Evolutionary conservation across 2,113 vertebrate species (phyloP), one percentile per base, ranked within the genome.

Genomic region (Rallus limicola): DNA sequence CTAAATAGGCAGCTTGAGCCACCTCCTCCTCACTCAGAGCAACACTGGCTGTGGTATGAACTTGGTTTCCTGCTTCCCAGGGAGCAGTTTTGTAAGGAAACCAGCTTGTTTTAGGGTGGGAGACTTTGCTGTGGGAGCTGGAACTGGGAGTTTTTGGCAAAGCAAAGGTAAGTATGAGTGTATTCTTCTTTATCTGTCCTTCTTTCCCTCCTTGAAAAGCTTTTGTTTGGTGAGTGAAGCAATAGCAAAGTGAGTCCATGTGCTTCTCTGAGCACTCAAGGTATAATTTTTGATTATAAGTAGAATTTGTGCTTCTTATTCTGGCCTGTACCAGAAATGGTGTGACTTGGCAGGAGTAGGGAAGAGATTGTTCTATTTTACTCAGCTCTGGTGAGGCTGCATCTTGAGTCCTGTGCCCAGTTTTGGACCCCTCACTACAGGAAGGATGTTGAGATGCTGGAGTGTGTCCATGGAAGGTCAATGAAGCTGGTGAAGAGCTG

Each of bases 11-110:
- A 55, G 33, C 18, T 28, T n/a, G 63, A 20, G 13, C 3, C 29
- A 60, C 20, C 16, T 77, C 10, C 18, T n/a, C 7, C 31, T 64
- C 29, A 0, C 11, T 46, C 29, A 6, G 25, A 56, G 59, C 5
- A 10, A 0, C 0, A 0, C 24, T 3, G 7, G 17, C 21, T 3
- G 0, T 3, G 25, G 16, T 0, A 2, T 0, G 0, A 0, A 0
- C 13, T 56, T 20, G 8, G 3, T 11, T 82, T 42, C 33, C 9
- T 7, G 19, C 4, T 81, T 11, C 4, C 3, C 18, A 33, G 7
- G 36, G 33, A 71, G 58, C 4, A 8, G 5, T 11, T 64, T 48
- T 25, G 17, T 31, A 4, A 6, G 3, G 6, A 48, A 63, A 13
- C 2, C n/a, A 11, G 5, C 3, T 68, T 20, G 1, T 26, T 86